Conservation (phyloP, 2,888 invertebrate genomes). For the Acanthosepion esculentum region DNA sequence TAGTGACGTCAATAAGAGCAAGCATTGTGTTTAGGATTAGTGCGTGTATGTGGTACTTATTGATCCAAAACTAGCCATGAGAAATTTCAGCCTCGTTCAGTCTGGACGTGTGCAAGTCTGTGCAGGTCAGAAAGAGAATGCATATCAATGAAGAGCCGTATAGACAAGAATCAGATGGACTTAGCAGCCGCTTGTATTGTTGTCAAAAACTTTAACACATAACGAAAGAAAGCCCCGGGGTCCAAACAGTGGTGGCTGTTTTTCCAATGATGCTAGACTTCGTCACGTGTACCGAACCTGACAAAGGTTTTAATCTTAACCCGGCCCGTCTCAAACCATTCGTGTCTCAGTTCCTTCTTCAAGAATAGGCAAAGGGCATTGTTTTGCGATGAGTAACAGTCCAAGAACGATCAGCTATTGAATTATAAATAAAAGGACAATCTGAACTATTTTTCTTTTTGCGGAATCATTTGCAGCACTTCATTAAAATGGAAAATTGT, state of each 20-base stretch:
- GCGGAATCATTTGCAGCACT: no score
- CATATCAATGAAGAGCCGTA: background rate
- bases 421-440: no score
- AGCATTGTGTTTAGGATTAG: background rate
- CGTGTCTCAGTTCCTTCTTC: background rate
- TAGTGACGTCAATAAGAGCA: background rate
- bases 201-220: background rate
- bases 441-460: no score
- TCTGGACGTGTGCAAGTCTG: background rate
- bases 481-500: background rate
- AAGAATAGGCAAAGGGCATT: no score
- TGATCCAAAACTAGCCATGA: background rate
- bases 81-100: background rate
- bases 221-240: background rate
- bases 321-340: background rate
- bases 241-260: background rate
- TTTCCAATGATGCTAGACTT: background rate
- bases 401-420: no score
- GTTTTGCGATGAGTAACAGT: no score
- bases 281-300: background rate
- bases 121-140: background rate
- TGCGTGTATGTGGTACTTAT: background rate
- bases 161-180: background rate
- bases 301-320: background rate
- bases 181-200: background rate